Percentiles rank a stretch among this genome's conserved stretches.
Evolutionary conservation across 2,888 invertebrate genomes (phyloP).

Genomic region (Temnothorax rugatulus): DNA sequence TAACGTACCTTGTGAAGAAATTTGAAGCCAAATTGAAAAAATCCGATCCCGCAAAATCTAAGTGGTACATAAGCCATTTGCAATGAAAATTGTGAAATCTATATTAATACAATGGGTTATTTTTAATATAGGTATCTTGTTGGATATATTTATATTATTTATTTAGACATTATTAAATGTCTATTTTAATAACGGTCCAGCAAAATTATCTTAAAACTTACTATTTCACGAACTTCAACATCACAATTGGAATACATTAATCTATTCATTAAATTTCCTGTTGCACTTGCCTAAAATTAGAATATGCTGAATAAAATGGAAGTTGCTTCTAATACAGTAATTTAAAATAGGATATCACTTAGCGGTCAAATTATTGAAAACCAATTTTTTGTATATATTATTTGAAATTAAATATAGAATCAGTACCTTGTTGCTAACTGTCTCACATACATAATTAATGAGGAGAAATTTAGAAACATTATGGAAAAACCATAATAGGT

Average conservation of each 20-base stretch:
- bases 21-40: constrained; percentile 28
- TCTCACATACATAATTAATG: constrained; percentile 20
- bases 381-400: background rate
- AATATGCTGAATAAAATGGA: background rate
- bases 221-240: background rate
- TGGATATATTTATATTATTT: background rate
- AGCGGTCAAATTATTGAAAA: background rate
- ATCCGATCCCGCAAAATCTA: constrained; percentile 4
- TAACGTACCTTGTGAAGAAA: constrained; percentile 18
- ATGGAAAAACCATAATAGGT: background rate
- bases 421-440: constrained; percentile 7
- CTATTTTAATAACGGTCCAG: background rate
- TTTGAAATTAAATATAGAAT: background rate
- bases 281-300: constrained; percentile 10
- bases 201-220: background rate
- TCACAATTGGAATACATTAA: background rate
- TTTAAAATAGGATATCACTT: background rate
- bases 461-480: background rate
- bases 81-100: constrained; percentile 18
- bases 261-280: background rate
- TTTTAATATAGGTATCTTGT: background rate
- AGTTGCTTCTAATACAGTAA: background rate
- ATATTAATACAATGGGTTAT: background rate
- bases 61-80: background rate
- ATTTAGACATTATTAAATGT: background rate